Evolutionary conservation across 2,113 vertebrate genomes (phyloP).

Genomic region (Gallinago undulata): DNA sequence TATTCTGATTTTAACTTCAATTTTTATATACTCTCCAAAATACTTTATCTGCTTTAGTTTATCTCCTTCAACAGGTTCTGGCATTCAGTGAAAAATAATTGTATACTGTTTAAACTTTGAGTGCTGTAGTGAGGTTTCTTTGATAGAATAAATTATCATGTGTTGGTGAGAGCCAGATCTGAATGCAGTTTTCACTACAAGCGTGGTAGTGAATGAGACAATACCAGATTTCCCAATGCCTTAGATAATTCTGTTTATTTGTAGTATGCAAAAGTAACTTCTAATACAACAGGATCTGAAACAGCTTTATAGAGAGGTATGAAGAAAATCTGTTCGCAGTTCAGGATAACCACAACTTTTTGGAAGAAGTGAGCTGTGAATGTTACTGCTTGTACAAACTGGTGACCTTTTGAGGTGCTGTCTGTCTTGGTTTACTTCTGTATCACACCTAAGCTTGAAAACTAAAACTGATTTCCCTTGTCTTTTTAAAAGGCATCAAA

Average conservation of each 20-base stretch:
- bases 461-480: neutral
- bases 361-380: neutral
- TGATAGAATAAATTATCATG: neutral
- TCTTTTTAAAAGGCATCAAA: neutral
- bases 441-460: neutral
- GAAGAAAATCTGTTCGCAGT: neutral
- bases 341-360: neutral
- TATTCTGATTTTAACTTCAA: neutral
- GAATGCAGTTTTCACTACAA: neutral
- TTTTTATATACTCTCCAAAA: neutral
- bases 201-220: neutral
- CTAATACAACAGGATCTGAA: neutral
- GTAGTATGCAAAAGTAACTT: neutral
- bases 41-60: neutral
- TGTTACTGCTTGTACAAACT: neutral
- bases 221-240: neutral
- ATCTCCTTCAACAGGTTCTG: neutral
- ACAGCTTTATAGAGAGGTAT: neutral
- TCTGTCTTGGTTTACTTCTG: neutral
- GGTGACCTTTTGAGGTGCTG: neutral
- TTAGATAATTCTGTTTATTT: neutral
- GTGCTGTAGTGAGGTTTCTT: neutral
- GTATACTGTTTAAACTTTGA: neutral
- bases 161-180: neutral
- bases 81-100: neutral